These are phyloP conservation scores for Natator depressus DNA, from an alignment of 2,113 vertebrate genomes.

Conservation along the genomic window DNA sequence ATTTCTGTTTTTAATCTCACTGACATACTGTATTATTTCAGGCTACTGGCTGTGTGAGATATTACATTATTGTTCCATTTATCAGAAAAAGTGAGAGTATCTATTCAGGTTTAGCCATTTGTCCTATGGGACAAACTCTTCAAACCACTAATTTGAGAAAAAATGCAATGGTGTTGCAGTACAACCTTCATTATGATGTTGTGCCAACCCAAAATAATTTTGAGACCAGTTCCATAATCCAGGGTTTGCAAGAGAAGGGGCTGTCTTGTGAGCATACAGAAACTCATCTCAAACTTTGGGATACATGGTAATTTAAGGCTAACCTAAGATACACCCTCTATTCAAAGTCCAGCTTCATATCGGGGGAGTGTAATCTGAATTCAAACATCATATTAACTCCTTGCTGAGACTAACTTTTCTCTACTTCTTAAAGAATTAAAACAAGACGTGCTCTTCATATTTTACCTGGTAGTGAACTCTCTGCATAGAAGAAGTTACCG, in stretches of 20 bases:
- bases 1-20: neutral
- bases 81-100: neutral
- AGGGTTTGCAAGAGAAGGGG: neutral
- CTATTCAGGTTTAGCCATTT: neutral
- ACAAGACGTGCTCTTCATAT: neutral
- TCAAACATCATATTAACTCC: neutral
- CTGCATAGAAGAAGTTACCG: slow-evolving; percentile 82
- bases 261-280: neutral
- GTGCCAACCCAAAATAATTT: neutral
- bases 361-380: neutral
- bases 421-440: slow-evolving; percentile 11
- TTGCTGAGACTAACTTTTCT: neutral
- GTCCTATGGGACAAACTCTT: neutral
- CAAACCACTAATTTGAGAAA: neutral
- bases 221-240: neutral
- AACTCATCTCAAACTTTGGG: neutral
- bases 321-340: neutral
- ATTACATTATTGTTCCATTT: neutral
- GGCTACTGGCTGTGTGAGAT: neutral
- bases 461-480: slow-evolving; percentile 97
- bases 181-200: neutral
- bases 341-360: fast-evolving
- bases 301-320: neutral
- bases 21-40: neutral
- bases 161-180: neutral